These are phyloP conservation scores for Eulemur mongoz DNA, from an alignment of 2,797 vertebrate species.

Conservation along the genomic window DNA sequence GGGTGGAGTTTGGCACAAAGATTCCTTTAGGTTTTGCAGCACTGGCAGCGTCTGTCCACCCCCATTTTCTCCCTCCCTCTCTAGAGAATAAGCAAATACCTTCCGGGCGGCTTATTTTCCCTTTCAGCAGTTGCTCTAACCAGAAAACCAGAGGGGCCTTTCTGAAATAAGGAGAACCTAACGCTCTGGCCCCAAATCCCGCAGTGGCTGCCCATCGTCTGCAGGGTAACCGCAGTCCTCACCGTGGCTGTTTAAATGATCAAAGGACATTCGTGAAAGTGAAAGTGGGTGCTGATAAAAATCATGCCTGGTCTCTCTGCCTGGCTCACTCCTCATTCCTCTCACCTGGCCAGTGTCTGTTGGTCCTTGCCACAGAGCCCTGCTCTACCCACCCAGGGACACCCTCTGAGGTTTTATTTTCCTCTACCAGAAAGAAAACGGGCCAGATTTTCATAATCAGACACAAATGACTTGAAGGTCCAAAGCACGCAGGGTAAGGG, in stretches of 20 bases:
- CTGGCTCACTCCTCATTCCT: background rate
- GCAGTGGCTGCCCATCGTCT: background rate
- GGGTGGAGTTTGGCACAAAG: background rate
- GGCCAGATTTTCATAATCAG: conserved; percentile 22
- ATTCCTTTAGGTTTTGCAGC: background rate
- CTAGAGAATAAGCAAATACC: background rate
- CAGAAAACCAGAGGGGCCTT: background rate
- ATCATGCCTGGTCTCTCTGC: background rate
- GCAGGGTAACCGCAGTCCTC: background rate
- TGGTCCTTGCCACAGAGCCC: background rate
- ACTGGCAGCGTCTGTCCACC: background rate
- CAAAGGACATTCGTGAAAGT: background rate
- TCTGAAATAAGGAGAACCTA: background rate
- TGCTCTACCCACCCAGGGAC: background rate
- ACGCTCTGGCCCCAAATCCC: background rate
- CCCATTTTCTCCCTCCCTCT: too few species aligned
- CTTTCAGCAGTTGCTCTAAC: background rate
- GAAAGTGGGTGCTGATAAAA: background rate
- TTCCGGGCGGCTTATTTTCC: background rate
- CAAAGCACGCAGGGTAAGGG: conserved; percentile 58
- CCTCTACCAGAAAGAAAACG: conserved; percentile 52
- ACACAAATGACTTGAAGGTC: conserved; percentile 37
- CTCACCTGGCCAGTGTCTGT: background rate
- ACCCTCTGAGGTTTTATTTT: background rate
- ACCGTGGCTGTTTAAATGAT: background rate